Evolutionary conservation across 2,797 vertebrate species (phyloP), one percentile per base, ranked within the genome.

Genomic region (Chaunax sp.): DNA sequence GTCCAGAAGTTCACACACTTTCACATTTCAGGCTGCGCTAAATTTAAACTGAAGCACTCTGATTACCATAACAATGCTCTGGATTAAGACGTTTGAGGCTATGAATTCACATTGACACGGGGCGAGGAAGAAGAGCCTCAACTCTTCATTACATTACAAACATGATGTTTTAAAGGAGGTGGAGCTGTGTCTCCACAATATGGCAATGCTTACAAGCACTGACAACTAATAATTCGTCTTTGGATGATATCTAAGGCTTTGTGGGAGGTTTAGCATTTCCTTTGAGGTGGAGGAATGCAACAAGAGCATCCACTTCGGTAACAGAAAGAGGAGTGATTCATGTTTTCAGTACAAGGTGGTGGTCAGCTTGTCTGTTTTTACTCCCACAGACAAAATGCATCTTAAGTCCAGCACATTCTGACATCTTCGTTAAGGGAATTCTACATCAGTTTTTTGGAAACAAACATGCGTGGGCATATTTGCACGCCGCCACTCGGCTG

Each of bases 301-400:
- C 23, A 26, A 45, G 47, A 72, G 44, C 10, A 2, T 18, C 0
- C 8, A 58, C 52, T 30, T 53, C 1, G 23, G 15, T 13, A 18
- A 46, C 46, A 28, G 26, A 46, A 23, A 61, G 26, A 6, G 23
- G 20, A 50, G 52, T 83, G 81, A 87, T 78, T 72, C 64, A 87
- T 77, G 72, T 20, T 59, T 62, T 80, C 65, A 50, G 67, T 78
- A 60, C 68, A 45, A 51, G 69, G 82, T 69, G 69, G 46, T 20
- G 43, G 55, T 67, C 65, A 54, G 14, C 16, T 22, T 41, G 23
- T 70, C 19, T 63, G 60, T 71, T 74, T 57, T 15, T 57, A 18
- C 69, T 65, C 72, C 49, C 33, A 20, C 41, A 26, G 37, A 19
- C 5, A 59, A 60, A 64, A 84, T 26, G 52, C 12, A 25, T 56